Conservation (phyloP, 2,888 invertebrate species). For the Marasmarcha lunaedactyla region DNA sequence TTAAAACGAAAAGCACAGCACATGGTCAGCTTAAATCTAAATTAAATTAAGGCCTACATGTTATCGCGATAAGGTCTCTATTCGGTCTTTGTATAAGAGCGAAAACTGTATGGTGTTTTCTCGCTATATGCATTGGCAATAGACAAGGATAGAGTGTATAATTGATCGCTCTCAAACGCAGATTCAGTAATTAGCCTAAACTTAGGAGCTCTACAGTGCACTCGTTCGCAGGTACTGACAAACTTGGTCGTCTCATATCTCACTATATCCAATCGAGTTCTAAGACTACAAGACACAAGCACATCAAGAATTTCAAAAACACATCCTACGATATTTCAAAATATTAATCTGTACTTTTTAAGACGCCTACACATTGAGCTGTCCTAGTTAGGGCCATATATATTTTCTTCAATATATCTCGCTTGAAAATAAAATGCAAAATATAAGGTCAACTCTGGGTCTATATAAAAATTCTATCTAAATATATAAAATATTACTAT, state of each 20-base stretch:
- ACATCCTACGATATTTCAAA: slow-evolving; percentile 58
- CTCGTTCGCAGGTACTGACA: slow-evolving; percentile 19
- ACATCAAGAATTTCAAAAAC: slow-evolving; percentile 65
- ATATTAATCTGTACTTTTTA: slow-evolving; percentile 36
- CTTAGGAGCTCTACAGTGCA: slow-evolving; percentile 55
- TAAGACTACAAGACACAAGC: slow-evolving; percentile 63
- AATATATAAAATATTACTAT: slow-evolving; percentile 24
- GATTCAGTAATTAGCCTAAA: slow-evolving; percentile 40
- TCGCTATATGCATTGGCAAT: too few relatives aligned
- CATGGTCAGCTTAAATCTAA: slow-evolving; percentile 65
- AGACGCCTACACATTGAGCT: slow-evolving; percentile 61
- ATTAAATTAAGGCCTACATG: slow-evolving; percentile 56
- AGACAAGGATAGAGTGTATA: too few relatives aligned
- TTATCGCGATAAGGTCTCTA: slow-evolving; percentile 31
- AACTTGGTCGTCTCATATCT: slow-evolving; percentile 11
- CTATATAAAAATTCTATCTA: slow-evolving; percentile 41
- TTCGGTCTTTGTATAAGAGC: too few relatives aligned
- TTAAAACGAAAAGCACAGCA: slow-evolving; percentile 71
- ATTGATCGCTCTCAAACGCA: too few relatives aligned
- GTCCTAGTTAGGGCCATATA: slow-evolving; percentile 53
- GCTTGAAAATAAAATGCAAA: slow-evolving; percentile 42
- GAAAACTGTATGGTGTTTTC: too few relatives aligned
- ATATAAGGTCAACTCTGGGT: slow-evolving; percentile 32
- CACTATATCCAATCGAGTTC: slow-evolving; percentile 23
- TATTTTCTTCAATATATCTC: slow-evolving; percentile 31